Conservation (phyloP, 2,797 vertebrate genomes). For the Apodemus agrarius region DNA sequence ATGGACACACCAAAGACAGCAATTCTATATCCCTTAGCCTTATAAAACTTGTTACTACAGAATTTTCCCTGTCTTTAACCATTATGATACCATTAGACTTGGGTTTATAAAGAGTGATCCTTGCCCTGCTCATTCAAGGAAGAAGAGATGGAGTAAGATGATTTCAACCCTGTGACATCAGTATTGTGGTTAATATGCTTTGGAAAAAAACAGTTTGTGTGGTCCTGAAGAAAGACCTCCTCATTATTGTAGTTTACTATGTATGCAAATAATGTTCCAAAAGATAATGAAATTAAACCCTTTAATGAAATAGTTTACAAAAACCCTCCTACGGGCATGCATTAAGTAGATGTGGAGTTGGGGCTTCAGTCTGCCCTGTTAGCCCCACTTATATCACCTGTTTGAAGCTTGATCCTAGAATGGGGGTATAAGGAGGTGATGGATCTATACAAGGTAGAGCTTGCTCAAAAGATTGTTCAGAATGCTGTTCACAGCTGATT, state of each 20-base stretch:
- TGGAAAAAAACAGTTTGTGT: background rate
- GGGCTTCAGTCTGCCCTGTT: background rate
- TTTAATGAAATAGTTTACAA: background rate
- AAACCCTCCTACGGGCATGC: background rate
- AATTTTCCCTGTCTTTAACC: background rate
- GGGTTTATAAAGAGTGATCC: background rate
- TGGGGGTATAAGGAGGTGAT: background rate
- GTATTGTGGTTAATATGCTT: background rate
- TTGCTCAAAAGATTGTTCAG: background rate
- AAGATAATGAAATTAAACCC: background rate
- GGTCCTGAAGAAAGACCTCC: background rate
- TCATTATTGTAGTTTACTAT: background rate
- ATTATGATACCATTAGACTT: background rate
- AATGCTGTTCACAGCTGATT: background rate
- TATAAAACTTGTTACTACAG: slow-evolving; percentile 25
- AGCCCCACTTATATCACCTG: background rate
- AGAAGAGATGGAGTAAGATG: background rate
- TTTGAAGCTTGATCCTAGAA: background rate
- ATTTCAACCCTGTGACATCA: background rate
- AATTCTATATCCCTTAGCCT: slow-evolving; percentile 31
- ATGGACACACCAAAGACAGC: background rate
- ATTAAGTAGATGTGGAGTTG: background rate
- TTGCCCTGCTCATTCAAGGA: slow-evolving; percentile 1
- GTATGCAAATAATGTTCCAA: background rate
- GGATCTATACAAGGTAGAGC: no score